phyloP scores from a whole-genome alignment of 92 coral and sea anemone species.

The Parazoanthus darwini region DNA sequence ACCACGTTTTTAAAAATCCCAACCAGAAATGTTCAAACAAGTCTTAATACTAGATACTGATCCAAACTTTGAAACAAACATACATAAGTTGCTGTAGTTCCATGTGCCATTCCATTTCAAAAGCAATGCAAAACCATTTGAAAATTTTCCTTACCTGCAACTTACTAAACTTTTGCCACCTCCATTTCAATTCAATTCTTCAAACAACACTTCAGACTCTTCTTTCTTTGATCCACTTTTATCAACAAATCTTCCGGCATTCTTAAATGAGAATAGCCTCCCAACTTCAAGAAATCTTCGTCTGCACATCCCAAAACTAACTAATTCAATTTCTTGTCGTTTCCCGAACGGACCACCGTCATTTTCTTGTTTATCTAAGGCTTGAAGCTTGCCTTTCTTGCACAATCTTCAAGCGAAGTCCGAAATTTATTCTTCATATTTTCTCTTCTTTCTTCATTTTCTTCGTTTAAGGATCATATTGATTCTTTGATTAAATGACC shows the following conservation, averaged over 20 bases:
- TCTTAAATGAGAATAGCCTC: slow-evolving; percentile 2
- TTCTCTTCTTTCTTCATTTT: slow-evolving; percentile 41
- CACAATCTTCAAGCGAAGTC: slow-evolving; percentile 49
- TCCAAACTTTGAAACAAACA: too few species aligned
- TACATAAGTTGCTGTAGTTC: neutral
- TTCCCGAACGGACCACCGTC: neutral
- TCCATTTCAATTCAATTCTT: slow-evolving; percentile 23
- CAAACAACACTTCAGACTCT: neutral
- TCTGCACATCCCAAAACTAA: slow-evolving; percentile 35
- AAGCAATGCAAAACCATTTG: neutral
- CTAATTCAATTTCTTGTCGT: slow-evolving; percentile 13
- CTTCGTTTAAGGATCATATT: slow-evolving; percentile 24
- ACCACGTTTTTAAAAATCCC: too few species aligned
- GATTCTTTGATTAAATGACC: slow-evolving; percentile 32
- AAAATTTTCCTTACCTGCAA: slow-evolving; percentile 30
- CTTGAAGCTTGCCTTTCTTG: slow-evolving; percentile 46
- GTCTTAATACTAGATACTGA: too few species aligned
- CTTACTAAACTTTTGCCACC: neutral
- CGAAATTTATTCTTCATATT: slow-evolving; percentile 37
- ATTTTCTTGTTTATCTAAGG: slow-evolving; percentile 21
- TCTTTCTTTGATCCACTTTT: slow-evolving; percentile 28
- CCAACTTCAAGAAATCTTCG: slow-evolving; percentile 25
- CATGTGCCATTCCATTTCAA: neutral
- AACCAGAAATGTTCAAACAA: neutral
- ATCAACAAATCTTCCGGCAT: neutral